phyloP scores from a whole-genome alignment of 2,888 invertebrate species.

The Dryocosmus kuriphilus region DNA sequence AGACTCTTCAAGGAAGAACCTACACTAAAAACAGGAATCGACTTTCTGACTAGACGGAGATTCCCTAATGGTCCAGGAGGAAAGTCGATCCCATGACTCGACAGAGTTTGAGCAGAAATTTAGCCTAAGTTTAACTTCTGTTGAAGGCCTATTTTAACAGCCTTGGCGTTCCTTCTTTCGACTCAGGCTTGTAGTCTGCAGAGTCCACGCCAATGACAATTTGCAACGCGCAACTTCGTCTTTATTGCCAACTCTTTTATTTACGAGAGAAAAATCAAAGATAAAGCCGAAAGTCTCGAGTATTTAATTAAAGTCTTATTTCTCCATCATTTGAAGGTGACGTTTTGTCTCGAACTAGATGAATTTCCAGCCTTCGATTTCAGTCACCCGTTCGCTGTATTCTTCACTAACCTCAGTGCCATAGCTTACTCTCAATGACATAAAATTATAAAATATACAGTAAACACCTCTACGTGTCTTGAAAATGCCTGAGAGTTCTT shows the following conservation, averaged over 20 bases:
- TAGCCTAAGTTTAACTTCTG: constrained; percentile 22
- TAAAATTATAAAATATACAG: not conserved
- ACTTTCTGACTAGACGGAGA: constrained; percentile 73
- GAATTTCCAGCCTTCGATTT: not conserved
- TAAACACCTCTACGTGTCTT: not conserved
- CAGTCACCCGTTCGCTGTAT: constrained; percentile 7
- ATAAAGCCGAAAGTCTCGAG: constrained; percentile 11
- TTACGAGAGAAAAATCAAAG: not conserved
- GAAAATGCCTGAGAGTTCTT: constrained; percentile 8
- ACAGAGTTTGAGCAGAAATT: constrained; percentile 19
- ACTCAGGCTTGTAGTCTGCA: not conserved
- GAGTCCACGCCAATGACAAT: constrained; percentile 24
- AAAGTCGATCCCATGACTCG: constrained; percentile 9
- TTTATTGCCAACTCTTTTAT: not conserved
- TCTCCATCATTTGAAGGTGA: constrained; percentile 11
- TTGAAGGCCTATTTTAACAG: not conserved
- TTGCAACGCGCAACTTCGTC: constrained; percentile 16
- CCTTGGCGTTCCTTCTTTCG: not conserved
- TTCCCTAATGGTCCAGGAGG: constrained; percentile 39
- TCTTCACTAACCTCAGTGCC: constrained; percentile 31
- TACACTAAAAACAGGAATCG: constrained; percentile 78
- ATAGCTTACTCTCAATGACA: constrained; percentile 14
- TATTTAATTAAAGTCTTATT: constrained; percentile 6
- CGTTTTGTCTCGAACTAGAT: constrained; percentile 15
- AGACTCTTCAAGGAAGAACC: constrained; percentile 80